Evolutionary conservation across 2,888 invertebrate species (phyloP), one percentile per base, ranked within the genome.

Genomic region (Eubasilissa splendida): DNA sequence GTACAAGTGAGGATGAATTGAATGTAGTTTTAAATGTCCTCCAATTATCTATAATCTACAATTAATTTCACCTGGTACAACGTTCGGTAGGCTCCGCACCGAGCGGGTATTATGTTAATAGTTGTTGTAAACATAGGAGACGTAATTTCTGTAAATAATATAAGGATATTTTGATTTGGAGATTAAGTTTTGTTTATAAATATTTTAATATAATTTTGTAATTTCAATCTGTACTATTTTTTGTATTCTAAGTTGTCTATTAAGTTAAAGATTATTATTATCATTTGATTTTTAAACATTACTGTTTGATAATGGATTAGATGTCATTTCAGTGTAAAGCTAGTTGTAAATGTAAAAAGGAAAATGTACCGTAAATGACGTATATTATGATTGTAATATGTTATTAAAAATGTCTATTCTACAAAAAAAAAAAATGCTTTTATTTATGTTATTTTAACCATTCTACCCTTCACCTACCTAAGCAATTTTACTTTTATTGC

Each of bases 341-440:
- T 84, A 84, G 83, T 80, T 81, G 66, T 84, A 82, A 82, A 10
- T 82, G 82, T 80, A 80, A 65, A 77, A 81, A 77, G 74, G 70
- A 80, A 80, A 79, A 53, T 80, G 79, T 83, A 82, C 77, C 77
- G 80, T 80, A 83, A 82, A 80, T 82, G 82, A 79, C 80, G 77
- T 83, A 83, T 83, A 80, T 42, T 42, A 42, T 81, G 68, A 83
- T 73, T 83, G 83, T 82, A 84, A 84, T 66, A 84, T 84, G 83
- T 84, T 84, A 84, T 82, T 82, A 81, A 84, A 83, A 84, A 80
- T 84, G 82, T 84, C 82, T 84, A 84, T 84, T 84, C 82, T 82
- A 82, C 79, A 84, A 82, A 80, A 79, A 59, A 79, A 59, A 77
- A 60, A 33, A 11, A 0, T 14, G 42, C 50, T 68, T 68, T 68